Percentiles rank a stretch among this genome's conserved stretches.
Evolutionary conservation across 2,888 invertebrate species (phyloP).

Genomic region (Auanema sp.): DNA sequence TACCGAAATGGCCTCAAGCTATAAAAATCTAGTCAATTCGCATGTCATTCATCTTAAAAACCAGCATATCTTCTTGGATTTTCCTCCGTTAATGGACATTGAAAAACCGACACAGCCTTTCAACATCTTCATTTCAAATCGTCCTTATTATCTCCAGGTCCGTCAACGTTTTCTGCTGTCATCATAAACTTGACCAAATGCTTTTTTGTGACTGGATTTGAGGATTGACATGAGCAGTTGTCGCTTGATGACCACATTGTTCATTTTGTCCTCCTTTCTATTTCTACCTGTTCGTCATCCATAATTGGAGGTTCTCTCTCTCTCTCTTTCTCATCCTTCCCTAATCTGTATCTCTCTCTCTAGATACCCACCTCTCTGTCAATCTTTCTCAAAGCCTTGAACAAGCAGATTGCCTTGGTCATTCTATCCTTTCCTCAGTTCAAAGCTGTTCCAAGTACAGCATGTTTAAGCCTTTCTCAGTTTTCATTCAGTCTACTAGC

Average conservation of each 20-base stretch:
- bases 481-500: neutral
- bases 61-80: conserved; percentile 1
- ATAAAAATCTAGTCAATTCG: neutral
- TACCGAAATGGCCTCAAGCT: conserved; percentile 1
- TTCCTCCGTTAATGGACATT: too few species aligned
- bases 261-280: conserved; percentile 10
- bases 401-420: too few species aligned
- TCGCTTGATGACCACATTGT: conserved; percentile 14
- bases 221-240: conserved; percentile 1
- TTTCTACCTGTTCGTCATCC: neutral
- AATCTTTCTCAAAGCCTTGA: neutral
- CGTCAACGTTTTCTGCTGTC: conserved; percentile 2
- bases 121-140: neutral
- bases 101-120: neutral
- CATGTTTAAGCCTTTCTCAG: neutral
- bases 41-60: neutral
- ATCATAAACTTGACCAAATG: conserved; percentile 1
- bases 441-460: too few species aligned
- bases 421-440: too few species aligned
- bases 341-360: conserved; percentile 2
- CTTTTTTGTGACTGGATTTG: too few species aligned
- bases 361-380: conserved; percentile 8
- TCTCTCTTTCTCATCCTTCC: conserved; percentile 2
- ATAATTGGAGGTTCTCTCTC: neutral
- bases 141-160: neutral